Evolutionary conservation across 2,888 invertebrate genomes (phyloP).

Genomic region (Sinelater perroti): DNA sequence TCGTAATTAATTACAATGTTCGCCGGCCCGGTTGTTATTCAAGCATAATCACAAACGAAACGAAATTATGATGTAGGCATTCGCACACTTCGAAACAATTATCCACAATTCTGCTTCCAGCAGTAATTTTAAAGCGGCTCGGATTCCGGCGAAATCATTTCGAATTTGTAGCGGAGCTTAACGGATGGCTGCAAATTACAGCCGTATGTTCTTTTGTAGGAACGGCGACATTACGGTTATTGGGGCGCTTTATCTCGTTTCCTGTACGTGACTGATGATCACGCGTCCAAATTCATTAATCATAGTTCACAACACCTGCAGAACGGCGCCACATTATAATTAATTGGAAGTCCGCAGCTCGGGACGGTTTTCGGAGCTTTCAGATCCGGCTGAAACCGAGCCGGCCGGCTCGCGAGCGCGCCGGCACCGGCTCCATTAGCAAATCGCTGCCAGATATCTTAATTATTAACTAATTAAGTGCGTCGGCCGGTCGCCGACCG

Average conservation of each 20-base stretch:
- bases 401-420: neutral
- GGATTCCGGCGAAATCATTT: neutral
- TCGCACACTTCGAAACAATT: too few species aligned
- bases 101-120: too few species aligned
- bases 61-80: too few species aligned
- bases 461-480: slow-evolving; percentile 18
- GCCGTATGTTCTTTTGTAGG: slow-evolving; percentile 21
- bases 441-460: slow-evolving; percentile 14
- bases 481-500: slow-evolving; percentile 3
- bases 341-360: slow-evolving; percentile 33
- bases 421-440: slow-evolving; percentile 14
- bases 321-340: slow-evolving; percentile 32
- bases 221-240: slow-evolving; percentile 34
- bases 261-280: slow-evolving; percentile 37
- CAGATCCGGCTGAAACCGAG: too few species aligned
- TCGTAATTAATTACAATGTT: too few species aligned
- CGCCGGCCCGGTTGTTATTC: too few species aligned
- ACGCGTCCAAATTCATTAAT: slow-evolving; percentile 37
- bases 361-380: slow-evolving; percentile 14
- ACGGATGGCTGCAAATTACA: slow-evolving; percentile 24
- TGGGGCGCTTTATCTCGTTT: slow-evolving; percentile 34
- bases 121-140: neutral
- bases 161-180: slow-evolving; percentile 4
- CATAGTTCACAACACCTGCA: slow-evolving; percentile 36
- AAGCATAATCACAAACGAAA: too few species aligned